Conservation (phyloP, 2,888 invertebrate species). For the Thecocarcelia acutangulata region DNA sequence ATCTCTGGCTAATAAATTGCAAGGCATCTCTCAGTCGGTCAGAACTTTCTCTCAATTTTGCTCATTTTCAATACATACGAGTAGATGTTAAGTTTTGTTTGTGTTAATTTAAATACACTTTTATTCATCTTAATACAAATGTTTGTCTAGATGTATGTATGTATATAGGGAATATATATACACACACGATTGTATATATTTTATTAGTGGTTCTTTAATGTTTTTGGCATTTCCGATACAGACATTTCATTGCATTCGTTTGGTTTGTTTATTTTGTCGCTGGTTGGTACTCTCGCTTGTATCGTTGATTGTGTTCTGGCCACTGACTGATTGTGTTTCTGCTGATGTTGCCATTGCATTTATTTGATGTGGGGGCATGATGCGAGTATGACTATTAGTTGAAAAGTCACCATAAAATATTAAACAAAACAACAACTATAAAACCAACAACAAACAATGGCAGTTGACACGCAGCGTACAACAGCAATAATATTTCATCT, state of each 20-base stretch:
- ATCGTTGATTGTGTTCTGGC: conserved; percentile 21
- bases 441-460: conserved; percentile 30
- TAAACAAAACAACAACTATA: conserved; percentile 17
- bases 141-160: background rate
- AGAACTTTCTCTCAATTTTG: background rate
- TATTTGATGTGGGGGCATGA: conserved; percentile 33
- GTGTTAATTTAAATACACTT: conserved; percentile 3
- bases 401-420: conserved; percentile 52
- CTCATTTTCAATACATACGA: background rate
- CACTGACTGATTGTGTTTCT: background rate
- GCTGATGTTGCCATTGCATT: conserved; percentile 14
- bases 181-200: background rate
- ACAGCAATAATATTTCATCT: conserved; percentile 22
- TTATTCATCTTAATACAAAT: conserved; percentile 7
- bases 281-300: background rate
- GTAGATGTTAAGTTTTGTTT: background rate
- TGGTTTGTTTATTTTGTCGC: background rate
- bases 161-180: background rate
- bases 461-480: conserved; percentile 60
- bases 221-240: conserved; percentile 66
- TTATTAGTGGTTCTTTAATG: conserved; percentile 58
- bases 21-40: conserved; percentile 4
- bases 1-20: too few species aligned
- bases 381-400: conserved; percentile 37
- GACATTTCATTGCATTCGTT: conserved; percentile 27